Evolutionary conservation across 92 coral and sea anemone species (phyloP).

Genomic region (Plumapathes pennacea): DNA sequence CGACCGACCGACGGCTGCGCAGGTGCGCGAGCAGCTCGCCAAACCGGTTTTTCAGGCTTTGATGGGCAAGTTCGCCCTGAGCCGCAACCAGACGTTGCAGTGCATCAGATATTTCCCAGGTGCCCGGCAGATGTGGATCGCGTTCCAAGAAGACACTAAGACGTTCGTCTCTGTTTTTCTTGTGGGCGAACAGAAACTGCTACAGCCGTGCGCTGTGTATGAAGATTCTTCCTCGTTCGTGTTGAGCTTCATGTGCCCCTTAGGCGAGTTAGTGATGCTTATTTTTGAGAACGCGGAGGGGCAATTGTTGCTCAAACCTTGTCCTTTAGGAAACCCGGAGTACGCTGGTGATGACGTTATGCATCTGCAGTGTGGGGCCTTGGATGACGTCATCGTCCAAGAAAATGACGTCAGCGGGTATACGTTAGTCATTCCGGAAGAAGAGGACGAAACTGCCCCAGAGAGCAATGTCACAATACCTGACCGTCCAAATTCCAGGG

Average conservation of each 20-base stretch:
- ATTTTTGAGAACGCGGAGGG: neutral
- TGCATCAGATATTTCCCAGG: constrained; percentile 9
- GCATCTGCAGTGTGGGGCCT: neutral
- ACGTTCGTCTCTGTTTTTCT: constrained; percentile 11
- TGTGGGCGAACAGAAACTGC: neutral
- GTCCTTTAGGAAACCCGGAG: neutral
- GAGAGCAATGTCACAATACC: too few relatives aligned
- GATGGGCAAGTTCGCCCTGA: constrained; percentile 41
- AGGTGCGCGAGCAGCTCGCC: constrained; percentile 20
- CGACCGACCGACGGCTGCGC: constrained; percentile 30
- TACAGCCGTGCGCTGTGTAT: neutral
- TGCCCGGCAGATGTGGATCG: constrained; percentile 43
- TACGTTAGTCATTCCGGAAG: too few relatives aligned
- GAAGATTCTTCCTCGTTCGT: neutral
- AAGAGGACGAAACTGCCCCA: too few relatives aligned
- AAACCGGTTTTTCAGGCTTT: constrained; percentile 45
- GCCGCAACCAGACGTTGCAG: constrained; percentile 15
- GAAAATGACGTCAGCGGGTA: too few relatives aligned
- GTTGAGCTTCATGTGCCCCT: neutral
- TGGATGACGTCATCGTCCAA: neutral
- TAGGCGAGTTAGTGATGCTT: neutral
- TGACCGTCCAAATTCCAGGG: too few relatives aligned
- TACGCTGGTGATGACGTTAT: neutral
- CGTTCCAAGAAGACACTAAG: neutral
- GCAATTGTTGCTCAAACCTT: neutral